Percentiles rank a stretch among this genome's conserved stretches.
Conservation (phyloP, 2,888 invertebrate genomes). For the Autographa pulchrina region DNA sequence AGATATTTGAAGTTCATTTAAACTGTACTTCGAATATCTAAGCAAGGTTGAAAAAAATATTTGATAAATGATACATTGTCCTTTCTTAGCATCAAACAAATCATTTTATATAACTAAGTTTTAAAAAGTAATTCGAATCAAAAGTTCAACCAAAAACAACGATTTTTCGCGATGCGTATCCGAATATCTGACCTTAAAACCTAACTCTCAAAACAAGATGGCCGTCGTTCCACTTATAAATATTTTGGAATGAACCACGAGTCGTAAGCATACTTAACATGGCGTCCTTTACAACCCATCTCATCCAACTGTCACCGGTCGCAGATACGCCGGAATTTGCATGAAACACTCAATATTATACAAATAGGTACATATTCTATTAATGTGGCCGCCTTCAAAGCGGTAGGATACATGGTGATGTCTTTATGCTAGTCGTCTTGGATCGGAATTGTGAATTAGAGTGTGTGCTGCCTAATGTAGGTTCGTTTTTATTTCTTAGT, state of each 20-base stretch:
- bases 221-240: conserved; percentile 35
- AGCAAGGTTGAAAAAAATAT: too few relatives aligned
- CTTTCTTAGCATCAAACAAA: too few relatives aligned
- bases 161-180: too few relatives aligned
- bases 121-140: too few relatives aligned
- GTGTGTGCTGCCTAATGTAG: neutral
- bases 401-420: conserved; percentile 12
- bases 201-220: conserved; percentile 16
- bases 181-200: neutral
- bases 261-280: conserved; percentile 49
- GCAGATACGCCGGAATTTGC: conserved; percentile 66
- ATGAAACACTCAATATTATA: conserved; percentile 63
- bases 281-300: conserved; percentile 53
- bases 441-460: conserved; percentile 13
- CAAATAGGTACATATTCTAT: conserved; percentile 66
- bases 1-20: too few relatives aligned
- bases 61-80: too few relatives aligned
- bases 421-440: conserved; percentile 21
- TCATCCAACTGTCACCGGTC: conserved; percentile 56
- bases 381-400: conserved; percentile 61
- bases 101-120: too few relatives aligned
- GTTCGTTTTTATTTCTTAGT: neutral
- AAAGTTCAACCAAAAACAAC: too few relatives aligned
- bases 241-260: conserved; percentile 49
- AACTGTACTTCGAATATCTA: too few relatives aligned